A percentile compares a stretch with the other conserved stretches of the same genome.
Conservation (phyloP, 2,113 vertebrate genomes). For the Motacilla tschutschensis region DNA sequence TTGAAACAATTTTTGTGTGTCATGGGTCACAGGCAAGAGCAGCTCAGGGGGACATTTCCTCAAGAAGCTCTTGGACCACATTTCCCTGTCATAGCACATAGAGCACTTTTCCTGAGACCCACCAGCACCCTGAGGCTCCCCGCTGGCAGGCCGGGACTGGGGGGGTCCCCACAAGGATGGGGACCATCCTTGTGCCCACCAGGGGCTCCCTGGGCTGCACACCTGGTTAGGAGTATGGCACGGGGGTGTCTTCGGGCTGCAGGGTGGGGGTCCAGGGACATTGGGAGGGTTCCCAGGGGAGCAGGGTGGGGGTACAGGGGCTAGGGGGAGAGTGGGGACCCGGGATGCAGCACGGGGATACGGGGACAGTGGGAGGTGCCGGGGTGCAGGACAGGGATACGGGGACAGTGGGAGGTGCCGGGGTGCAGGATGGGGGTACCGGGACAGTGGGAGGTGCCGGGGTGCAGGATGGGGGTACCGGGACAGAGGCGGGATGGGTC, state of each 20-base stretch:
- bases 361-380: not conserved
- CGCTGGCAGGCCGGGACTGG: fast-evolving
- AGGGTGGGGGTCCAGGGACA: not conserved
- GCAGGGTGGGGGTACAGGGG: too few relatives aligned
- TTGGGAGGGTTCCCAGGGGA: not conserved
- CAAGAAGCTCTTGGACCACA: not conserved
- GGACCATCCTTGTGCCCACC: fast-evolving
- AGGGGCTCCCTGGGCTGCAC: not conserved
- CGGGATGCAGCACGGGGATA: not conserved
- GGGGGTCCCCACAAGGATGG: not conserved
- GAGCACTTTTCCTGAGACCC: not conserved
- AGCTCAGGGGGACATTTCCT: not conserved
- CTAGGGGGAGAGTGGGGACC: too few relatives aligned
- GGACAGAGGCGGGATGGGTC: too few relatives aligned
- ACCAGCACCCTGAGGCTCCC: fast-evolving
- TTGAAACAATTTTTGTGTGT: not conserved
- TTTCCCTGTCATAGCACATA: fast-evolving
- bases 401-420: too few relatives aligned
- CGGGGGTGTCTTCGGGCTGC: not conserved
- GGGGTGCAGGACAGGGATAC: too few relatives aligned
- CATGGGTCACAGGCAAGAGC: fast-evolving
- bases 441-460: not conserved
- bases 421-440: too few relatives aligned
- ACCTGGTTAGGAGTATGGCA: too few relatives aligned
- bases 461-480: not conserved